Conservation (phyloP, 2,888 invertebrate species). For the Calliphora vomitoria region DNA sequence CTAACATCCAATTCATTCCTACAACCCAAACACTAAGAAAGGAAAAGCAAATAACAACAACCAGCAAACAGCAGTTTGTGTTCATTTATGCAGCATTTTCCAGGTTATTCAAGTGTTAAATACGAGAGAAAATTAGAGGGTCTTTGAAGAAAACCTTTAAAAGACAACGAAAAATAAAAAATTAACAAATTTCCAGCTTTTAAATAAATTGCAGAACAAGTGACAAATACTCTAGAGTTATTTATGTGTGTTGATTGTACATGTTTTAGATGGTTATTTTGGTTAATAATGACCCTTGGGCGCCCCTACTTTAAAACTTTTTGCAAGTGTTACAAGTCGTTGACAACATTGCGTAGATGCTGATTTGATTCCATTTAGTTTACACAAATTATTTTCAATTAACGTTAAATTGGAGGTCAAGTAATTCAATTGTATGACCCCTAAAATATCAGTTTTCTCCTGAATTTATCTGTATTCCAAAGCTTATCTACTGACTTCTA, state of each 20-base stretch:
- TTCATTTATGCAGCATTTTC: constrained; percentile 29
- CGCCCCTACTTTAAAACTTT: neutral
- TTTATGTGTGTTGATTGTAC: no score
- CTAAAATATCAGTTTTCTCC: no score
- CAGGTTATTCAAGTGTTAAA: constrained; percentile 56
- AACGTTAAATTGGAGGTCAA: no score
- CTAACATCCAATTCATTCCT: constrained; percentile 1
- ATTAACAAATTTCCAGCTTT: constrained; percentile 5
- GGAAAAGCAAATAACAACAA: constrained; percentile 29
- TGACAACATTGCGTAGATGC: neutral
- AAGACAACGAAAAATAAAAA: neutral
- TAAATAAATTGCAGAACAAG: constrained; percentile 38
- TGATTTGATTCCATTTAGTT: no score
- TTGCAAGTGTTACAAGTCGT: no score
- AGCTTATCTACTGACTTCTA: no score
- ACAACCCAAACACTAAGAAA: constrained; percentile 4
- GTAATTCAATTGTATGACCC: no score
- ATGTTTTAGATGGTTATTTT: neutral
- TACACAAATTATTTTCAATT: no score
- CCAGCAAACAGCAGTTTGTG: constrained; percentile 6
- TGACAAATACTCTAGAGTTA: constrained; percentile 13
- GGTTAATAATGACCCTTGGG: neutral
- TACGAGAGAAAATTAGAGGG: constrained; percentile 54
- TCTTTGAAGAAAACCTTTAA: constrained; percentile 18
- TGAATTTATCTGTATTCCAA: no score